A percentile compares a stretch with the other conserved stretches of the same genome.
phyloP scores from a whole-genome alignment of 2,113 vertebrate species.

The Aramus guarauna region DNA sequence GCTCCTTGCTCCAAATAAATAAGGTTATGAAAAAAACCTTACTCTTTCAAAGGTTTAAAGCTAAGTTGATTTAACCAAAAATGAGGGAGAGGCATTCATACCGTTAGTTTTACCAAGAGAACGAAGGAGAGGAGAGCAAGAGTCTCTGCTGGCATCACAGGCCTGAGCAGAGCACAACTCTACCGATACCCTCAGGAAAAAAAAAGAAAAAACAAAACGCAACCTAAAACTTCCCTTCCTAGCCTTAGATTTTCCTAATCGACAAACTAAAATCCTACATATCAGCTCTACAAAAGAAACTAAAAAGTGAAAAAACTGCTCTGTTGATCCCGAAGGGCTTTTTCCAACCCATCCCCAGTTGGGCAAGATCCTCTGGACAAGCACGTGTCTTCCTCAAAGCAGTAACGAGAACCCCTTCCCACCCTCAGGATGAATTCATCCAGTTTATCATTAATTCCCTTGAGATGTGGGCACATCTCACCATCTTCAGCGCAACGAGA shows the following conservation, averaged over 20 bases:
- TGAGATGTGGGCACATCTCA: not conserved
- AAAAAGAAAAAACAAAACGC: too few relatives aligned
- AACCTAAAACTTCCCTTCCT: not conserved
- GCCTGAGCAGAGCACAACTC: not conserved
- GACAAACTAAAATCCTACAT: not conserved
- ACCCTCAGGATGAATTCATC: not conserved
- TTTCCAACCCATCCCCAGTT: not conserved
- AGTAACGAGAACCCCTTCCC: not conserved
- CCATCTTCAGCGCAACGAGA: fast-evolving
- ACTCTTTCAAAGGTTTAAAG: not conserved
- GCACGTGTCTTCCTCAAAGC: not conserved
- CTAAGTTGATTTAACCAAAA: not conserved
- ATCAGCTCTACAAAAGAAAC: not conserved
- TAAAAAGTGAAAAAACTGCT: not conserved
- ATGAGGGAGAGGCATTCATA: not conserved
- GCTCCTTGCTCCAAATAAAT: not conserved
- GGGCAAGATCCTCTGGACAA: not conserved
- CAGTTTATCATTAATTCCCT: not conserved
- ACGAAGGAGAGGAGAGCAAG: not conserved
- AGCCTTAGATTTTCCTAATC: not conserved
- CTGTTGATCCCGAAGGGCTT: not conserved
- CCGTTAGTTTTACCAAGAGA: not conserved
- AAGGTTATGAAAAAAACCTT: not conserved
- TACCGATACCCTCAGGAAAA: not conserved
- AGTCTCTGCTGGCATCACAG: not conserved